Base-by-base conservation (phyloP, 2,888 invertebrate genomes). In the Nymphalis c-album region DNA sequence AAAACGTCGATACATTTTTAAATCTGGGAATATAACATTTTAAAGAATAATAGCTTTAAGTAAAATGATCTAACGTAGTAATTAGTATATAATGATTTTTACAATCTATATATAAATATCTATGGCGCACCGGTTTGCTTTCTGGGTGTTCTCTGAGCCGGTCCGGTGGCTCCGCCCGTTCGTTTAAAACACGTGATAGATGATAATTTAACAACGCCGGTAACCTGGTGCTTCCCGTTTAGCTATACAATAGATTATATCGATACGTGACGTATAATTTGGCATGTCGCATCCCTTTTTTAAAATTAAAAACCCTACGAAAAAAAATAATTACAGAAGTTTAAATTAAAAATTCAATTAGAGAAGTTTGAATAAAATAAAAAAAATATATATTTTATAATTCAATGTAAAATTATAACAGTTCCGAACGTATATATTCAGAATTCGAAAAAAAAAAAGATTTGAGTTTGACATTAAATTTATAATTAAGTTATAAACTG, bases 101-200 rank as follows among this genome's bases (percentile, higher is more conserved):
- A 40, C 17, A 7, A 13, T 17, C 55, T 22, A 31, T 45, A 47
- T 17, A 16, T 17, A 55, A 51, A 50, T 65, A 48, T 64, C 51
- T 48, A 61, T 62, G 50, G 48, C 16, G 17, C n/a, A 20, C n/a
- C 17, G 35, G 57, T 40, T 55, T 35, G 62, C 70, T 55, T 22
- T 50, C 59, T 70, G 67, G 68, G 70, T 70, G 70, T 70, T 68
- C 70, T 22, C 35, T 22, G 62, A 70, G 61, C 70, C 68, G 64
- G 68, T 70, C 64, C 59, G 50, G 46, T 53, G 60, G 35, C 67
- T 64, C 61, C 60, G 58, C 57, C 60, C 58, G 59, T 46, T 68
- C 66, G 60, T 48, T 67, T 51, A 20, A 45, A 67, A 64, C 64
- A 70, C 55, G 68, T 68, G 61, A 60, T 62, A 59, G 62, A 62